Base-by-base conservation (phyloP, 2,797 vertebrate species). In the Gymnothorax javanicus region DNA sequence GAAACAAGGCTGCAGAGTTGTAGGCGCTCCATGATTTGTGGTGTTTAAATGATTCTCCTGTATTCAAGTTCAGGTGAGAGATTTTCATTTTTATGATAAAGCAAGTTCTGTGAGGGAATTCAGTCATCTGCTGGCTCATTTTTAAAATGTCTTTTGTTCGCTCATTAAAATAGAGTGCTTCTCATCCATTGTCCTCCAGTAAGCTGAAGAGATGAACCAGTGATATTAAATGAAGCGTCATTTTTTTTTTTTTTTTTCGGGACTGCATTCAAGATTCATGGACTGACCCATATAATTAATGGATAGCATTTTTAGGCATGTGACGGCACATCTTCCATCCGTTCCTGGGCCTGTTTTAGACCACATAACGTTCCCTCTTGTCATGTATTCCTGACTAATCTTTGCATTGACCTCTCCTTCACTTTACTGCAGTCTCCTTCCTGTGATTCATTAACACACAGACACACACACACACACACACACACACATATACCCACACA, bases 281-380 rank as follows among this genome's bases (percentile, higher is more conserved):
- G 81, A 83, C 86, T 92, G 93, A 93, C 92, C 93, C 92, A 93
- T 94, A 95, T 94, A 91, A 94, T 95, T 94, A 94, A 93, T 92
- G 93, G 91, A 93, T 83, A 89, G 88, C 86, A 88, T 88, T 90
- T 91, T 93, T 91, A 87, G 59, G 83, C 71, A 7, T 84, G 85
- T 81, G 56, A n/a, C 12, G 15, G 23, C 13, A 27, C 50, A 60
- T 89, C 89, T 89, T 87, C 88, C 86, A 88, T 86, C 88, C 87
- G 64, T 91, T 89, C 82, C 82, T 77, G 64, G 57, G 81, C 90
- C 87, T 86, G 87, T 87, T 84, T 88, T 85, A 86, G 57, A 87
- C 88, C 77, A 86, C 87, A 73, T 95, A 91, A 94, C 93, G 90
- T 89, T 81, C 88, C 89, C 88, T 91, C 82, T 91, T 94, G 93